These are phyloP conservation scores for Poecilia velifera DNA, from an alignment of 2,797 vertebrate genomes.

Conservation along the genomic window DNA sequence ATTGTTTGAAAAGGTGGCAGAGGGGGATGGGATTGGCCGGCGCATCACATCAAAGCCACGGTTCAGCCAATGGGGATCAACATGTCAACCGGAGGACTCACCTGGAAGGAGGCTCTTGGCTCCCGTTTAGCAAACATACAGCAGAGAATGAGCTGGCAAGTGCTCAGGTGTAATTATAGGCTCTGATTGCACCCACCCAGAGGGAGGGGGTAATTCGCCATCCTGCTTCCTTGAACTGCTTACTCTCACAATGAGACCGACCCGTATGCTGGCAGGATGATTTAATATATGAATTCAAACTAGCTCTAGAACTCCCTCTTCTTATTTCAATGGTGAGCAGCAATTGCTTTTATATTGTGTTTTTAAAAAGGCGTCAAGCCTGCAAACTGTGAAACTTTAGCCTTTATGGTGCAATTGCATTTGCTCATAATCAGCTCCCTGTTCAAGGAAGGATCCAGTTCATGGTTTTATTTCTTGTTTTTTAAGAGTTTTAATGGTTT, in stretches of 20 bases:
- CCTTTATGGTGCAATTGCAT: not conserved
- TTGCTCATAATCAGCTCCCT: not conserved
- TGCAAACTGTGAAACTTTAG: not conserved
- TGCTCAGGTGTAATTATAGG: not conserved
- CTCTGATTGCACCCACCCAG: not conserved
- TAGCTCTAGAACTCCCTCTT: not conserved
- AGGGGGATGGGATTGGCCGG: not conserved
- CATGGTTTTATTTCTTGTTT: not conserved
- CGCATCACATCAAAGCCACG: not conserved
- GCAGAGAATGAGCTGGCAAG: not conserved
- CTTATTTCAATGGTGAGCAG: not conserved
- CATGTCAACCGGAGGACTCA: not conserved
- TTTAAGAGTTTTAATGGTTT: not conserved
- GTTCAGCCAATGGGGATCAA: not conserved
- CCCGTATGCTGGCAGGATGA: not conserved
- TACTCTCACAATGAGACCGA: not conserved
- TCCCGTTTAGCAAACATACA: not conserved
- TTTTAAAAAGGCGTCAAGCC: not conserved
- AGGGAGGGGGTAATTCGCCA: not conserved
- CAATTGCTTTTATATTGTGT: not conserved
- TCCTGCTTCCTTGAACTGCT: not conserved
- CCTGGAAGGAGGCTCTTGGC: not conserved
- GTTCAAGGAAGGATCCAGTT: not conserved
- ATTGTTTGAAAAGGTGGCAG: not conserved
- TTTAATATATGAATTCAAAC: not conserved